Evolutionary conservation across 1,140 invertebrate species (phyloP).

Genomic region (Sesamia nonagrioides): DNA sequence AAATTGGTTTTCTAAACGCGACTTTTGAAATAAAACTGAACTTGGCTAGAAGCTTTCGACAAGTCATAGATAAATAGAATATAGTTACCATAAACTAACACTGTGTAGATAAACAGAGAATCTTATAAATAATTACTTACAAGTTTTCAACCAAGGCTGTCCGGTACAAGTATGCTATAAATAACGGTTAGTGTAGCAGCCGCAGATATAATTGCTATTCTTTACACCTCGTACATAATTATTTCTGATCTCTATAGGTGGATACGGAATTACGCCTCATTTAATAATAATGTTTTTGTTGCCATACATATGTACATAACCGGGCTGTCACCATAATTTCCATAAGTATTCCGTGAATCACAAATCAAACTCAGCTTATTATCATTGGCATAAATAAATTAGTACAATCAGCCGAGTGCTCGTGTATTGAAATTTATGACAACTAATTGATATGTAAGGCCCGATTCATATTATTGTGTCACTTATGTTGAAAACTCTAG

Average conservation of each 20-base stretch:
- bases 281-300: background rate
- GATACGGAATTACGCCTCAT: background rate
- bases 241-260: background rate
- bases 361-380: background rate
- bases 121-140: slow-evolving; percentile 24
- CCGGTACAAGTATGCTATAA: slow-evolving; percentile 27
- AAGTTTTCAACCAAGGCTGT: slow-evolving; percentile 25
- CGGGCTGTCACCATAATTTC: background rate
- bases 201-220: slow-evolving; percentile 22
- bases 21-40: too few relatives aligned
- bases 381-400: too few relatives aligned
- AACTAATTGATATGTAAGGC: background rate
- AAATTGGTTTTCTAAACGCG: too few relatives aligned
- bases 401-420: too few relatives aligned
- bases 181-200: background rate
- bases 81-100: background rate
- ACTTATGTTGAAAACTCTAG: too few relatives aligned
- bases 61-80: background rate
- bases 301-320: background rate
- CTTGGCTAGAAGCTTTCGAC: background rate
- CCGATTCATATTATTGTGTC: too few relatives aligned
- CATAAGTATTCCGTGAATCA: background rate
- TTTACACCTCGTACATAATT: slow-evolving; percentile 7
- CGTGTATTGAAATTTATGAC: too few relatives aligned
- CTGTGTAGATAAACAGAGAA: background rate